A percentile compares a stretch with the other conserved stretches of the same genome.
These are phyloP conservation scores for Troilus luridus DNA, from an alignment of 2,888 invertebrate species.

Conservation along the genomic window DNA sequence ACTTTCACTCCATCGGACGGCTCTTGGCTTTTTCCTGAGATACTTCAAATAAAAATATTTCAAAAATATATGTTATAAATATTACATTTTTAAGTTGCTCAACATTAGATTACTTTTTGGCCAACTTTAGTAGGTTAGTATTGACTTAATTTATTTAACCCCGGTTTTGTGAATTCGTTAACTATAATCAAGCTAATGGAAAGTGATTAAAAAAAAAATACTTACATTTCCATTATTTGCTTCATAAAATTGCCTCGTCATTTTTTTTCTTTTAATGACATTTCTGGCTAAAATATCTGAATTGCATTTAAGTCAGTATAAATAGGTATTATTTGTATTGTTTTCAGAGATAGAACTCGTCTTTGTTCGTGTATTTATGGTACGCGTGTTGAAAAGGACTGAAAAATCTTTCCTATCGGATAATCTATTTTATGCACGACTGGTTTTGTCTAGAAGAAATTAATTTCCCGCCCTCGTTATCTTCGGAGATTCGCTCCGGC, in stretches of 20 bases:
- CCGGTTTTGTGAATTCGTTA: not conserved
- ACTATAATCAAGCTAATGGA: not conserved
- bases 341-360: not conserved
- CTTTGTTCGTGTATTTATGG: not conserved
- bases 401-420: conserved; percentile 11
- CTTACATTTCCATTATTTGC: not conserved
- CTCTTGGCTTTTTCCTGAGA: not conserved
- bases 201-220: not conserved
- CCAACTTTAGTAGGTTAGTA: not conserved
- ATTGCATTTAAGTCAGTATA: not conserved
- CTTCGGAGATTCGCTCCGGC: conserved; percentile 19
- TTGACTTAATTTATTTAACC: not conserved
- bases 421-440: conserved; percentile 45
- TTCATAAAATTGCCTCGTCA: not conserved
- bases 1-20: conserved; percentile 1
- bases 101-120: not conserved
- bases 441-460: conserved; percentile 29
- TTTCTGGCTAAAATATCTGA: not conserved
- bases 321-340: not conserved
- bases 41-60: not conserved
- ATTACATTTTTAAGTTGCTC: not conserved
- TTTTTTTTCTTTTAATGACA: not conserved
- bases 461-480: conserved; percentile 14
- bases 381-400: not conserved
- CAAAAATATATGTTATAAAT: not conserved